phyloP scores from a whole-genome alignment of 2,888 invertebrate species.

The Scaptomyza tumidula region DNA sequence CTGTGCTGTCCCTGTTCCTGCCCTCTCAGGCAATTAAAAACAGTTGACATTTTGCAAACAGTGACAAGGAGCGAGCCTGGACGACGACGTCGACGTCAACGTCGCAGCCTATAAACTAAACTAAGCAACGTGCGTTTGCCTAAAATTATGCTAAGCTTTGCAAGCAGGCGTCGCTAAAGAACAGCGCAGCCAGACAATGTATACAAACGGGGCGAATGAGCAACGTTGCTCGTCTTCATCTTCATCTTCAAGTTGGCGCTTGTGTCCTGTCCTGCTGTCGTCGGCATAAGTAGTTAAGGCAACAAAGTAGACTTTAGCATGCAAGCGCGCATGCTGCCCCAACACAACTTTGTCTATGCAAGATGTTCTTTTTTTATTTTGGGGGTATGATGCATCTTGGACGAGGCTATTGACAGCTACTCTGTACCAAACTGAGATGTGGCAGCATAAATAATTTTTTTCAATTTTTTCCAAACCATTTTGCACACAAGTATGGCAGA shows the following conservation, averaged over 20 bases:
- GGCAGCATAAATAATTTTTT: slow-evolving; percentile 74
- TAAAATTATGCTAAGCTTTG: slow-evolving; percentile 77
- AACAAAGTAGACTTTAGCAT: slow-evolving; percentile 77
- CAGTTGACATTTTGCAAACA: slow-evolving; percentile 78
- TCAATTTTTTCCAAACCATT: slow-evolving; percentile 75
- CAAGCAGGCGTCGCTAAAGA: slow-evolving; percentile 60
- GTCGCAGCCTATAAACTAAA: slow-evolving; percentile 77
- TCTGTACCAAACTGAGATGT: slow-evolving; percentile 47
- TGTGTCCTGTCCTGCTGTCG: slow-evolving; percentile 48
- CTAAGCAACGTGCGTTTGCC: slow-evolving; percentile 79
- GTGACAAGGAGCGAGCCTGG: slow-evolving; percentile 36
- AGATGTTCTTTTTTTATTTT: slow-evolving; percentile 8
- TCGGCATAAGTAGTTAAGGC: slow-evolving; percentile 77
- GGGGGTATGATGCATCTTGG: slow-evolving; percentile 29
- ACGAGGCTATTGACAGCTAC: slow-evolving; percentile 70
- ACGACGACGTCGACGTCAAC: slow-evolving; percentile 15
- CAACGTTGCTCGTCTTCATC: slow-evolving; percentile 37
- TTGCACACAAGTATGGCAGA: slow-evolving; percentile 54
- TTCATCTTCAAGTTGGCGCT: slow-evolving; percentile 23
- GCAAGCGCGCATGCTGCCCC: slow-evolving; percentile 77
- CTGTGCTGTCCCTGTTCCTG: slow-evolving; percentile 18
- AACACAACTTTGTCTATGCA: slow-evolving; percentile 66
- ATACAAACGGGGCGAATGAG: slow-evolving; percentile 55
- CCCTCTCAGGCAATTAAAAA: slow-evolving; percentile 73
- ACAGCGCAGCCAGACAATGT: slow-evolving; percentile 68